Conservation (phyloP, 2,113 vertebrate species). For the Agelaius tricolor region DNA sequence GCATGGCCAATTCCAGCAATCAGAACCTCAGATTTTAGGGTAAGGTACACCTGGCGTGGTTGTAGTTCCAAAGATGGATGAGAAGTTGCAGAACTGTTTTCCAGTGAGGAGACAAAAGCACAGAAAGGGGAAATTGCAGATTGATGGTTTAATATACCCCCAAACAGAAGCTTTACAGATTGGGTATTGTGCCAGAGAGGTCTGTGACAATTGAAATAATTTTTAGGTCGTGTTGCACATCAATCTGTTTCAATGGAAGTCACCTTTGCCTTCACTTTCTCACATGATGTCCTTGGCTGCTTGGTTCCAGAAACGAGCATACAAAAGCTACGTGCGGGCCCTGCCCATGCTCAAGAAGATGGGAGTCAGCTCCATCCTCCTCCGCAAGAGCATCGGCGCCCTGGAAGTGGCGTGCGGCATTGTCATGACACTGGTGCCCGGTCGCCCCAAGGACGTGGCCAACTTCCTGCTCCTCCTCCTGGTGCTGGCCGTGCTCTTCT, state of each 20-base stretch:
- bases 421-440: constrained; percentile 93
- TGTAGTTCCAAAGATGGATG: background rate
- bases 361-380: constrained; percentile 92
- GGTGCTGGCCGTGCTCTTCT: constrained; percentile 93
- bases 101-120: background rate
- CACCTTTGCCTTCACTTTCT: background rate
- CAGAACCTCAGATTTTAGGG: background rate
- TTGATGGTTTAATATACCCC: background rate
- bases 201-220: background rate
- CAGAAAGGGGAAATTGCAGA: background rate
- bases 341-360: constrained; percentile 94
- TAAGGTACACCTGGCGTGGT: background rate
- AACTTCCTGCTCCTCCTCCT: constrained; percentile 95
- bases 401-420: constrained; percentile 93
- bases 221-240: background rate
- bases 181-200: background rate
- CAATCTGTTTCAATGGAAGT: background rate
- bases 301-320: constrained; percentile 90
- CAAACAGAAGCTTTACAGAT: background rate
- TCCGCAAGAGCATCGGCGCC: constrained; percentile 94
- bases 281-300: background rate
- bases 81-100: background rate
- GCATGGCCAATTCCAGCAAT: background rate
- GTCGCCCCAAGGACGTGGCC: constrained; percentile 93
- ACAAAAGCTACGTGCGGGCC: constrained; percentile 96